Conservation (phyloP, 2,113 vertebrate genomes). For the Bubo blakistoni region DNA sequence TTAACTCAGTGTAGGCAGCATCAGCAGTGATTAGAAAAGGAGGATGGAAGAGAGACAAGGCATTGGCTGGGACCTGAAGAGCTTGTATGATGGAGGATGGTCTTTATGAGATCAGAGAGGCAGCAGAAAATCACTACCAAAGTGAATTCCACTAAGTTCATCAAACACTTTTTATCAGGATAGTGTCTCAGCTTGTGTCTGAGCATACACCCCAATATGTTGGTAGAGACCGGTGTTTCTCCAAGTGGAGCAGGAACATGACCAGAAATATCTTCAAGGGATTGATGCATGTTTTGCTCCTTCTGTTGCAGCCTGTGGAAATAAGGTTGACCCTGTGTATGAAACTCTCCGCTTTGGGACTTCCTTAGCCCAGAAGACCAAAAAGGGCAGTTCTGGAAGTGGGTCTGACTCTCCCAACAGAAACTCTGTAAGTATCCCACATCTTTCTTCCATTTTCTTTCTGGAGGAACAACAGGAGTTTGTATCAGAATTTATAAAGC, state of each 20-base stretch:
- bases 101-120: not conserved
- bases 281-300: not conserved
- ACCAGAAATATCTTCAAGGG: not conserved
- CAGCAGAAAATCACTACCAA: not conserved
- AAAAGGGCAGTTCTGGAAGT: conserved; percentile 84
- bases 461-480: not conserved
- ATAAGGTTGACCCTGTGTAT: conserved; percentile 97
- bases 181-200: not conserved
- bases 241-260: not conserved
- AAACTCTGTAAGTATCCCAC: conserved; percentile 83
- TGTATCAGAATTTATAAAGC: not conserved
- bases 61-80: accelerated
- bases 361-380: conserved; percentile 93
- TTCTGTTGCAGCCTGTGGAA: conserved; percentile 87
- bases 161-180: not conserved
- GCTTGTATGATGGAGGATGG: not conserved
- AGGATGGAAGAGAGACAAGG: not conserved
- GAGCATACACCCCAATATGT: not conserved
- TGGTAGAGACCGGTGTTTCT: not conserved
- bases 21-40: not conserved
- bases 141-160: not conserved
- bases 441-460: not conserved
- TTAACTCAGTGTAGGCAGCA: not conserved
- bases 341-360: conserved; percentile 96
- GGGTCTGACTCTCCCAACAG: conserved; percentile 90